Base-by-base conservation (phyloP, 2,113 vertebrate species). In the Scortum barcoo region DNA sequence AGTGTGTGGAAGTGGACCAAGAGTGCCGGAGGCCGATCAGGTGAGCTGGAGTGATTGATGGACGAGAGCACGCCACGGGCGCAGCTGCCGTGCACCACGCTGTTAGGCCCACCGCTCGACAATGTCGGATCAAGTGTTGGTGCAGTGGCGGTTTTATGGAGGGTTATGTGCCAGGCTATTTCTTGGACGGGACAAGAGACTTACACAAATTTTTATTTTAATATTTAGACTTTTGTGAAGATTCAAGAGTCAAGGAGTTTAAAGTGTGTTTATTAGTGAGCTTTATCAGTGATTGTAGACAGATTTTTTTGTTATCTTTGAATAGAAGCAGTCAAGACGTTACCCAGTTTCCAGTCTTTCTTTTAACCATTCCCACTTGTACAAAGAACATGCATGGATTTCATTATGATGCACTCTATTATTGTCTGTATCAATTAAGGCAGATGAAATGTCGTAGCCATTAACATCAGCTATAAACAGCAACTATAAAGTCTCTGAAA, bases 11-110 rank as follows among this genome's bases (percentile, higher is more conserved):
- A 50, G 58, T 17, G 57, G 67, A 71, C 86, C 84, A 84, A 76
- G 61, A 61, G 17, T 0, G 26, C 69, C 56, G 74, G 70, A 82
- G 80, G 78, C 63, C 40, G 78, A 90, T 87, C 87, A 85, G 85
- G 80, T 87, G 88, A 81, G 76, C 30, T 2, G 36, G 79, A 75
- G 60, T 46, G 72, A 85, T 44, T 81, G 87, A 90, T 78, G 85
- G 77, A 73, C 71, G 53, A 72, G 38, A 83, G 60, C 74, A 50
- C 40, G 3, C 36, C 33, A 56, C 60, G 58, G 57, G 76, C 78
- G 71, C 57, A 68, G 65, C 76, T 81, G 58, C 6, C 62, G 57
- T 83, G 73, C 42, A 69, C 48, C 7, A 65, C 13, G 17, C 65
- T 70, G 72, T 67, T 58, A 14, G 40, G 50, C 62, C 57, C 1